Conservation (phyloP, 1,140 invertebrate genomes). For the Anagrus nilaparvatae region DNA sequence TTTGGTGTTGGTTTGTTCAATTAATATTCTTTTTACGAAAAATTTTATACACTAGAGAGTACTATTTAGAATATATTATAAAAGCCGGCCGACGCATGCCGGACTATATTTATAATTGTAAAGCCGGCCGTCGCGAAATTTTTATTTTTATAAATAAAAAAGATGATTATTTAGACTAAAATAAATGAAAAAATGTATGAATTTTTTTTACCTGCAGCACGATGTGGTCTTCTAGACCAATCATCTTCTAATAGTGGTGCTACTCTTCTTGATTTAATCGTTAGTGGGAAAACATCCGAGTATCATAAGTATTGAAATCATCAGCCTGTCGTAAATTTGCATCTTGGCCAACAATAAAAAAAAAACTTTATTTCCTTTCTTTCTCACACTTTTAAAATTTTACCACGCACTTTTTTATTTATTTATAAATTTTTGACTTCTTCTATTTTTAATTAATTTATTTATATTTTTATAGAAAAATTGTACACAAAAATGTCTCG, state of each 20-base stretch:
- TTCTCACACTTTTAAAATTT: slow-evolving; percentile 3
- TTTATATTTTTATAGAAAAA: slow-evolving; percentile 7
- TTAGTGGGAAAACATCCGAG: slow-evolving; percentile 23
- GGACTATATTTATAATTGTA: too few relatives aligned
- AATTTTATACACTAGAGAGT: too few relatives aligned
- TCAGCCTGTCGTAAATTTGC: slow-evolving; percentile 23
- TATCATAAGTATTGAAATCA: slow-evolving; percentile 25
- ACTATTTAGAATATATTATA: too few relatives aligned
- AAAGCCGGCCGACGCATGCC: too few relatives aligned
- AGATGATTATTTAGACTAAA: too few relatives aligned
- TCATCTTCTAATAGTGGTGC: slow-evolving; percentile 37
- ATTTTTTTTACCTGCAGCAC: slow-evolving; percentile 35
- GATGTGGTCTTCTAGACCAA: slow-evolving; percentile 33
- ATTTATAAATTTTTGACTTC: slow-evolving; percentile 8
- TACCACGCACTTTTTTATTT: slow-evolving; percentile 2
- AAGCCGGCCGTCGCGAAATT: too few relatives aligned
- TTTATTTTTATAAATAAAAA: too few relatives aligned
- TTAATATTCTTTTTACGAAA: too few relatives aligned
- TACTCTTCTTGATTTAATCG: slow-evolving; percentile 24
- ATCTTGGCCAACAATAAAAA: slow-evolving; percentile 23
- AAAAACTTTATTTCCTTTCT: slow-evolving; percentile 7
- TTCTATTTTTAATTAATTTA: slow-evolving; percentile 14
- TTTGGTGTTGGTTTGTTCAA: too few relatives aligned
- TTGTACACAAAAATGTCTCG: too few relatives aligned
- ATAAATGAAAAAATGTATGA: too few relatives aligned